These are phyloP conservation scores for Leptinotarsa juncta DNA, from an alignment of 2,888 invertebrate species.

Conservation along the genomic window DNA sequence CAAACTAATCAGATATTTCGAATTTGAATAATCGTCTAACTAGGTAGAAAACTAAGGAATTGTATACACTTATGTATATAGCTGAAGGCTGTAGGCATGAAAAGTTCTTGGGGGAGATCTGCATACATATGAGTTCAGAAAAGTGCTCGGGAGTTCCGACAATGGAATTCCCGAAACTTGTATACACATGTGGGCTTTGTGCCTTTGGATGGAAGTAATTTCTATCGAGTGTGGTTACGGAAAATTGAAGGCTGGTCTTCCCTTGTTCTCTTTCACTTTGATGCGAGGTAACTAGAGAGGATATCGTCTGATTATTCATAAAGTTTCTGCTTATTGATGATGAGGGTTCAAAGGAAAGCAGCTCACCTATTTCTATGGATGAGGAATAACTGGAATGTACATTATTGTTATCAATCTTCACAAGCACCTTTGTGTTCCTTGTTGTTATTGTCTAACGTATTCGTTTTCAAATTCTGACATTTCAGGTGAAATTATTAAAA, in stretches of 20 bases:
- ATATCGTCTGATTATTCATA: too few relatives aligned
- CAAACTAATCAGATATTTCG: slow-evolving; percentile 30
- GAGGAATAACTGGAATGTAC: too few relatives aligned
- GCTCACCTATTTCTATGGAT: too few relatives aligned
- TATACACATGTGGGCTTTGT: background rate
- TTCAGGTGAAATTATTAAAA: too few relatives aligned
- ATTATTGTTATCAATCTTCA: too few relatives aligned
- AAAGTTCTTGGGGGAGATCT: slow-evolving; percentile 34
- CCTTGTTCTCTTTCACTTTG: background rate
- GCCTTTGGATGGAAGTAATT: slow-evolving; percentile 3
- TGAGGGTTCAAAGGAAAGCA: too few relatives aligned
- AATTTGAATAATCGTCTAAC: slow-evolving; percentile 34
- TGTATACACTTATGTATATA: slow-evolving; percentile 28
- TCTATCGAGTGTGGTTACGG: background rate
- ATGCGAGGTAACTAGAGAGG: background rate
- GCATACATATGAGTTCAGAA: slow-evolving; percentile 37
- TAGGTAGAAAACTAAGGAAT: slow-evolving; percentile 33
- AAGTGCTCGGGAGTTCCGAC: slow-evolving; percentile 31
- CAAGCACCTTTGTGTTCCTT: too few relatives aligned
- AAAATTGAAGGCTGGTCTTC: background rate
- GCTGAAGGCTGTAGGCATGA: slow-evolving; percentile 27
- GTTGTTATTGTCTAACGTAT: too few relatives aligned
- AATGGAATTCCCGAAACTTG: slow-evolving; percentile 31
- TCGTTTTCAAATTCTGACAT: too few relatives aligned
- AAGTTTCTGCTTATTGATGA: too few relatives aligned